Percentiles rank a stretch among this genome's conserved stretches.
Evolutionary conservation across 2,797 vertebrate genomes (phyloP).

Genomic region (Cephalopachus bancanus): DNA sequence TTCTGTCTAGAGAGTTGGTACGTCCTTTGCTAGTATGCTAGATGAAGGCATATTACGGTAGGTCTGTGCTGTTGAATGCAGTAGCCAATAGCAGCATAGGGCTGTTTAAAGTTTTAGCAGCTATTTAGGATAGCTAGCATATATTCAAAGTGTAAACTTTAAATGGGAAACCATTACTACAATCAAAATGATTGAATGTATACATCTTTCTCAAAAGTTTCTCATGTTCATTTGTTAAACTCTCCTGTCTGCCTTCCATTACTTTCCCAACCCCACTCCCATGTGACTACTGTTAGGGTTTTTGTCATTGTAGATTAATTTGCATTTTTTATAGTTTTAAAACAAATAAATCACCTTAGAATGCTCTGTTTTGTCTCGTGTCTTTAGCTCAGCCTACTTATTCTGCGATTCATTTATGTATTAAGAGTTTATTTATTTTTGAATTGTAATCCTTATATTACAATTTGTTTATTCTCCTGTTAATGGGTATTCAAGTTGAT

Average conservation of each 20-base stretch:
- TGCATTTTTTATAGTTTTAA: background rate
- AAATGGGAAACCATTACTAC: background rate
- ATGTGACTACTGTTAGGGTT: background rate
- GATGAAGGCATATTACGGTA: background rate
- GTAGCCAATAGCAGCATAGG: background rate
- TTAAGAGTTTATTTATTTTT: background rate
- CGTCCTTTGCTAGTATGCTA: background rate
- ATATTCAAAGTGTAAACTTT: background rate
- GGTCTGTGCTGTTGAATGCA: background rate
- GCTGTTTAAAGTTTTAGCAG: background rate
- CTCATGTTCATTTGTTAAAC: background rate
- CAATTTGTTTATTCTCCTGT: background rate
- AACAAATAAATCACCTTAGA: background rate
- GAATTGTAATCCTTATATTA: background rate
- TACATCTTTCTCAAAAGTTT: background rate
- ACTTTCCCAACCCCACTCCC: background rate
- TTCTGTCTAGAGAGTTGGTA: background rate
- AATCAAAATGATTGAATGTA: background rate
- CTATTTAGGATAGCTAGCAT: background rate
- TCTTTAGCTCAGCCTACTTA: background rate
- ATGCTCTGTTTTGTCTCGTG: background rate
- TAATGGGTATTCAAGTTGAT: background rate
- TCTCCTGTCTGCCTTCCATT: background rate
- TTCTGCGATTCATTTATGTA: background rate
- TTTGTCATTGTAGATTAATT: background rate